Percentiles rank a stretch among this genome's conserved stretches.
These are phyloP conservation scores for Zygaena filipendulae DNA, from an alignment of 2,888 invertebrate genomes.

Conservation along the genomic window DNA sequence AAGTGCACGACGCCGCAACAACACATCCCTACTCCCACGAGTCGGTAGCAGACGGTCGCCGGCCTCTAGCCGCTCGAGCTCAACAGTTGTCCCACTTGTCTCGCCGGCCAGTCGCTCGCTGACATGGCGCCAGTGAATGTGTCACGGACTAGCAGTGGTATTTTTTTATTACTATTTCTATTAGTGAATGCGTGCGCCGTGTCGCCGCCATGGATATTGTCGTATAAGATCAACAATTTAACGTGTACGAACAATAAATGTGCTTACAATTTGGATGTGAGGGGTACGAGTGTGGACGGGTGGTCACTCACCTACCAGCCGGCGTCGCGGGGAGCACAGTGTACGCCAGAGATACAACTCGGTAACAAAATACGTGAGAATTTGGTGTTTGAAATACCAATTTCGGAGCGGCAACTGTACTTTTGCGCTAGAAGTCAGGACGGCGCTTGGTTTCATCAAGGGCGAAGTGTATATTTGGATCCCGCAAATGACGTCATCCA, in stretches of 20 bases:
- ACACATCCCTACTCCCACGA: too few species aligned
- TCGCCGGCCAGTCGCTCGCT: conserved; percentile 18
- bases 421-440: conserved; percentile 42
- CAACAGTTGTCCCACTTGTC: too few species aligned
- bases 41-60: too few species aligned
- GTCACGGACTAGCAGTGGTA: conserved; percentile 55
- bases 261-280: conserved; percentile 41
- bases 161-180: conserved; percentile 55
- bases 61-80: too few species aligned
- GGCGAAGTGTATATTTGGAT: conserved; percentile 47
- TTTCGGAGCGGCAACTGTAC: conserved; percentile 30
- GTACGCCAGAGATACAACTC: conserved; percentile 19
- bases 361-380: conserved; percentile 24
- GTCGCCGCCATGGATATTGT: conserved; percentile 55
- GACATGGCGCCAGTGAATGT: conserved; percentile 38
- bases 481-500: conserved; percentile 46
- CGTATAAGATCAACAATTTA: conserved; percentile 32
- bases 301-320: conserved; percentile 47
- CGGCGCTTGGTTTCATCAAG: conserved; percentile 46
- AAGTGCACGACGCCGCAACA: too few species aligned
- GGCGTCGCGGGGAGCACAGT: conserved; percentile 27
- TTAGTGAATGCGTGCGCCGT: conserved; percentile 38
- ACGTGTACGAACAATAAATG: conserved; percentile 36
- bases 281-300: conserved; percentile 28
- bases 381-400: conserved; percentile 29